Evolutionary conservation across 2,888 invertebrate genomes (phyloP).

Genomic region (Lithophane leautieri): DNA sequence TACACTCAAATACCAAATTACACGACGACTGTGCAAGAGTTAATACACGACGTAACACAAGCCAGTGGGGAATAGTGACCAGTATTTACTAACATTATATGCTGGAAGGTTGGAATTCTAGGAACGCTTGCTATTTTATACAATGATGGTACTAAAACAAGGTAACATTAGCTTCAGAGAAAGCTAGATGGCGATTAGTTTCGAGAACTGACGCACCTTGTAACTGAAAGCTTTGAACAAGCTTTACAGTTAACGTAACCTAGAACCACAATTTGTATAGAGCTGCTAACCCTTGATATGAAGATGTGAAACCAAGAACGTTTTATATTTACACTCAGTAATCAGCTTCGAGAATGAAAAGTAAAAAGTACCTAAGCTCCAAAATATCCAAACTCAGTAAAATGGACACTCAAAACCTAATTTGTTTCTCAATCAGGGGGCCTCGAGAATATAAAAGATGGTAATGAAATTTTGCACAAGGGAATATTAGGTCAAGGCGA

Average conservation of each 20-base stretch:
- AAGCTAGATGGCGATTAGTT: slow-evolving; percentile 49
- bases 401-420: slow-evolving; percentile 35
- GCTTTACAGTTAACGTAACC: slow-evolving; percentile 19
- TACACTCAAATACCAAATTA: slow-evolving; percentile 68
- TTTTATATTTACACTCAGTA: neutral
- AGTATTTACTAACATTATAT: slow-evolving; percentile 38
- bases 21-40: slow-evolving; percentile 46
- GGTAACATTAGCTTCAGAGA: slow-evolving; percentile 38
- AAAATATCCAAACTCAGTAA: slow-evolving; percentile 31
- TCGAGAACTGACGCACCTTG: slow-evolving; percentile 37
- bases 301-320: neutral
- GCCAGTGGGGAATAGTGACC: slow-evolving; percentile 38
- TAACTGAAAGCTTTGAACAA: slow-evolving; percentile 23
- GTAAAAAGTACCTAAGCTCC: slow-evolving; percentile 5
- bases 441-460: slow-evolving; percentile 40
- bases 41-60: slow-evolving; percentile 37
- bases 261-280: slow-evolving; percentile 1
- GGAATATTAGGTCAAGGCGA: slow-evolving; percentile 38
- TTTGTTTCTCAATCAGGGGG: slow-evolving; percentile 51
- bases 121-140: slow-evolving; percentile 40
- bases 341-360: neutral
- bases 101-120: slow-evolving; percentile 23
- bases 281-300: neutral
- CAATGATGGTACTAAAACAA: slow-evolving; percentile 45
- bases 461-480: slow-evolving; percentile 50